Evolutionary conservation across 2,888 invertebrate species (phyloP), one percentile per base, ranked within the genome.

Genomic region (Drosophila merina): DNA sequence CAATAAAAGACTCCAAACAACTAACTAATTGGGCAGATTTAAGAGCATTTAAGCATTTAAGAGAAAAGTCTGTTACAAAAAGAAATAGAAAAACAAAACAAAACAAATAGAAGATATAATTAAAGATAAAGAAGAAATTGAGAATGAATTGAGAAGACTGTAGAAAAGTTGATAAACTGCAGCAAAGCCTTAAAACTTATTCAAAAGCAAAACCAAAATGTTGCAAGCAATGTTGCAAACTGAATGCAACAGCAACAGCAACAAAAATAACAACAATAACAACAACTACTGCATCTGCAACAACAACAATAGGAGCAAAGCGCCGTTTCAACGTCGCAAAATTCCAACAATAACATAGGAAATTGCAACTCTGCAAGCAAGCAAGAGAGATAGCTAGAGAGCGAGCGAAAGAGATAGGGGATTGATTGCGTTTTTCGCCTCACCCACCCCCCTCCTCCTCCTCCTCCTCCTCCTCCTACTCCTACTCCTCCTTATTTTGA

Each of bases 1-100:
- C 84, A 80, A 80, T 77, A 71, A 64, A 86, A 80, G 84, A 84
- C 84, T 84, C 54, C 36, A 52, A 38, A 10, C 57, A 54, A 64
- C 28, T 51, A 64, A 57, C 33, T 44, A 58, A 76, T 40, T 14
- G 14, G 20, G 6, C 40, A 42, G 40, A 70, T 67, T 56, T 75
- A 64, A 64, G 20, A 20, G 20, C 20, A 20, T 20, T 52, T 33
- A n/a, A 73, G 79, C 81, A 83, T 84, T 80, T 80, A 83, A 73
- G 69, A 60, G 45, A 62, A 49, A 81, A 76, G 70, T 70, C 77
- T 81, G 75, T 64, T 47, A 44, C 25, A 45, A 44, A 47, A 38
- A 48, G 10, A 14, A 31, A 10, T 38, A 48, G 42, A 36, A 48
- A 33, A 72, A 26, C 8, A 8, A 57, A 56, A 36, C 20, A 20